A percentile compares a stretch with the other conserved stretches of the same genome.
Conservation (phyloP, 2,797 vertebrate species). For the Antrozous pallidus region DNA sequence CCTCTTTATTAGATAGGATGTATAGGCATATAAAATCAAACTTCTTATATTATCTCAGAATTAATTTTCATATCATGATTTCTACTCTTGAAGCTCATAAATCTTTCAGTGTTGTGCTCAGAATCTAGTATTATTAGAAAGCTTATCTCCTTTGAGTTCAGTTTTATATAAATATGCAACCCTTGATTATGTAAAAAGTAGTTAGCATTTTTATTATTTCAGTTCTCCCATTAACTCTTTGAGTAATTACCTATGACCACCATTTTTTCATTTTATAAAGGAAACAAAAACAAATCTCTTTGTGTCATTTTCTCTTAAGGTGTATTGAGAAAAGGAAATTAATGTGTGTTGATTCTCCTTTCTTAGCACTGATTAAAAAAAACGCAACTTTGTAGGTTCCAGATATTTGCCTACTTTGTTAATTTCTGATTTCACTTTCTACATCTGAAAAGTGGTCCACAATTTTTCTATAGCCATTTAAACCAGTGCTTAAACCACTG, state of each 20-base stretch:
- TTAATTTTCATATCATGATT: not conserved
- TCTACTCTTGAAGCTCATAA: not conserved
- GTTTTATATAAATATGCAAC: not conserved
- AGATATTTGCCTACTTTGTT: not conserved
- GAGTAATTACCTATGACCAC: not conserved
- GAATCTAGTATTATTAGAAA: not conserved
- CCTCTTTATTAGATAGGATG: too few relatives aligned
- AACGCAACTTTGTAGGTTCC: not conserved
- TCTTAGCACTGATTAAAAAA: not conserved
- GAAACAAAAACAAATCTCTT: not conserved
- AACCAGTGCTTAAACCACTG: not conserved
- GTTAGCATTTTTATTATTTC: not conserved
- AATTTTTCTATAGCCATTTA: not conserved
- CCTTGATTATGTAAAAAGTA: not conserved
- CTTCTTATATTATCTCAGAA: not conserved
- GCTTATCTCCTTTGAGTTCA: not conserved
- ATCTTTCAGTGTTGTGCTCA: not conserved
- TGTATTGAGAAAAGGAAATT: slow-evolving; percentile 1
- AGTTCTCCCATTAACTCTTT: not conserved
- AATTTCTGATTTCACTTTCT: slow-evolving; percentile 13
- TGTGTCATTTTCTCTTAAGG: not conserved
- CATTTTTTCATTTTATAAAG: not conserved
- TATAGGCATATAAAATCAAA: not conserved
- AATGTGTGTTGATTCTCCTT: not conserved
- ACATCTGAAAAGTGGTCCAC: not conserved